Conservation (phyloP, 2,888 invertebrate species). For the Harpalus rufipes region DNA sequence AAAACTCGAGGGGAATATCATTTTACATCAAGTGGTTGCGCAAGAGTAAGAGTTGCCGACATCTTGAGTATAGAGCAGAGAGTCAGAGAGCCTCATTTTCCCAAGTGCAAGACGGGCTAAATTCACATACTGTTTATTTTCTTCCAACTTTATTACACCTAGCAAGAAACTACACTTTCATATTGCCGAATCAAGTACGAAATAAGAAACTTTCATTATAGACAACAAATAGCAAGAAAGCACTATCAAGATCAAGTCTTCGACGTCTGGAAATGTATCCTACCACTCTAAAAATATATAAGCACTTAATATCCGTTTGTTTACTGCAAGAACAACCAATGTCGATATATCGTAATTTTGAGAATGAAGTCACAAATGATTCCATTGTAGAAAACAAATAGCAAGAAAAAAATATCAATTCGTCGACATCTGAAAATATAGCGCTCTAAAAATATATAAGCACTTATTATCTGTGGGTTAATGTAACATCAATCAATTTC, state of each 20-base stretch:
- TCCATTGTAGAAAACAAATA: too few species aligned
- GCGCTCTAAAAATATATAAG: too few species aligned
- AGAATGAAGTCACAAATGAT: too few species aligned
- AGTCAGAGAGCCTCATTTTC: slow-evolving; percentile 49
- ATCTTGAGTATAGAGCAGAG: slow-evolving; percentile 42
- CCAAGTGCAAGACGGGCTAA: slow-evolving; percentile 55
- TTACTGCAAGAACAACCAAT: too few species aligned
- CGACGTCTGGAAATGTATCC: background rate
- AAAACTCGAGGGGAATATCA: slow-evolving; percentile 65
- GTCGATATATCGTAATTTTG: too few species aligned
- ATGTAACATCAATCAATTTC: too few species aligned
- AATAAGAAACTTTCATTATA: background rate
- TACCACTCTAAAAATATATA: too few species aligned
- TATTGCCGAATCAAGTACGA: background rate
- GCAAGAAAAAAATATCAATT: too few species aligned
- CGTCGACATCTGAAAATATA: too few species aligned
- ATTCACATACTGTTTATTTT: slow-evolving; percentile 53
- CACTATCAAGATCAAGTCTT: background rate
- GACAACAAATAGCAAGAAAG: background rate
- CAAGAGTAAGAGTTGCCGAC: slow-evolving; percentile 59
- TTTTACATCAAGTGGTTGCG: slow-evolving; percentile 63
- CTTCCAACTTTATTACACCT: slow-evolving; percentile 37
- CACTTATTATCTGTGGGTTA: too few species aligned
- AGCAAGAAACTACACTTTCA: slow-evolving; percentile 1
- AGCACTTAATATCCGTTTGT: too few species aligned